Conservation (phyloP, 2,888 invertebrate genomes). For the Caenorhabditis zanzibari region DNA sequence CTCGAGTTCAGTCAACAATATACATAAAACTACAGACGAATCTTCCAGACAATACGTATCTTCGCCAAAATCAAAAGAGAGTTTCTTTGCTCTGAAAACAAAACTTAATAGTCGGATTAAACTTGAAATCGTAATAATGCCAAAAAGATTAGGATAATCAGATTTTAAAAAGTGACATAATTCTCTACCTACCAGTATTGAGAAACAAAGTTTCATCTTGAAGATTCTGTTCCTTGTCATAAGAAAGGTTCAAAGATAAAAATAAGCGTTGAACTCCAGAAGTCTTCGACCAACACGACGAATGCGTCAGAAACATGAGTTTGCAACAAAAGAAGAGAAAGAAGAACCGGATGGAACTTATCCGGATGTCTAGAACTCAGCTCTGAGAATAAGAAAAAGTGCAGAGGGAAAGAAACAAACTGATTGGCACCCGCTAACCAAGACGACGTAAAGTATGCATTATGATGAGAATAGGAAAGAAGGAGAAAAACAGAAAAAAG, state of each 20-base stretch:
- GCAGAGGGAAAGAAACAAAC: constrained; percentile 21
- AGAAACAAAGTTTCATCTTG: no score
- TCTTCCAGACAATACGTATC: no score
- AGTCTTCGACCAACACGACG: not conserved
- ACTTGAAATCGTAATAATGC: not conserved
- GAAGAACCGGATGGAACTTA: constrained; percentile 27
- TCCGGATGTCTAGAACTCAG: constrained; percentile 32
- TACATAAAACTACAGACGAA: no score
- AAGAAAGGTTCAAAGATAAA: not conserved
- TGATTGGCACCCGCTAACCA: constrained; percentile 33
- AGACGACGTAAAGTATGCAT: constrained; percentile 26
- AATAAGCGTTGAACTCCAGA: not conserved
- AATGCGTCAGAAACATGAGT: constrained; percentile 10
- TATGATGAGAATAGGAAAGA: constrained; percentile 9
- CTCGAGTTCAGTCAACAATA: no score
- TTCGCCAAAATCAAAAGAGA: not conserved
- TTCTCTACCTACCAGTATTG: no score
- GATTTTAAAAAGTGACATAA: constrained; percentile 4
- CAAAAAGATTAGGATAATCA: constrained; percentile 1
- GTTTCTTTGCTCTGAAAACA: not conserved
- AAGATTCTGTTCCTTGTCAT: not conserved
- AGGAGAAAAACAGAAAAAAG: not conserved
- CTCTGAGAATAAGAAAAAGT: not conserved
- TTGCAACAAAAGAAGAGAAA: constrained; percentile 6
- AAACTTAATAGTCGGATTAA: not conserved